Percentiles rank a stretch among this genome's conserved stretches.
These are phyloP conservation scores for Eriosoma lanigerum DNA, from an alignment of 1,140 invertebrate genomes.

Conservation along the genomic window DNA sequence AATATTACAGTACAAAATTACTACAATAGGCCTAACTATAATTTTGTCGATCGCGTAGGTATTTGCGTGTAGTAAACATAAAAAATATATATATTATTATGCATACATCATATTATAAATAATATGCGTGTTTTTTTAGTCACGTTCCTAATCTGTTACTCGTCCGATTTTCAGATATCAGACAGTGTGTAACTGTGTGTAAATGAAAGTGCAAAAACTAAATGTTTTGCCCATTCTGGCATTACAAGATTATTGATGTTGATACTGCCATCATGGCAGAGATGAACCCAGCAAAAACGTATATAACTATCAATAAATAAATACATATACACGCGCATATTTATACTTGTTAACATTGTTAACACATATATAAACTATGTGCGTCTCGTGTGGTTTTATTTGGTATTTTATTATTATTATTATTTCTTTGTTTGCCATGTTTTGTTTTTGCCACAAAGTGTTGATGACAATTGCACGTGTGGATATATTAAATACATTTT, in stretches of 20 bases:
- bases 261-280: constrained; percentile 7
- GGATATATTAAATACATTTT: constrained; percentile 45
- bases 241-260: constrained; percentile 28
- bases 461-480: constrained; percentile 50
- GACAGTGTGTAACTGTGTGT: constrained; percentile 34
- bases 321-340: constrained; percentile 21
- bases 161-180: constrained; percentile 49
- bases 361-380: constrained; percentile 42
- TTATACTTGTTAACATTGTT: constrained; percentile 46
- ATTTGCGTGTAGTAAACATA: neutral
- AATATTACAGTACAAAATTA: too few relatives aligned
- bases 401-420: constrained; percentile 36
- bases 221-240: neutral
- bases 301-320: constrained; percentile 14
- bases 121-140: constrained; percentile 1
- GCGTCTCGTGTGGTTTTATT: constrained; percentile 48
- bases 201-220: constrained; percentile 22
- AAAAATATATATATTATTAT: neutral
- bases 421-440: constrained; percentile 50
- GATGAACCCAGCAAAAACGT: constrained; percentile 33
- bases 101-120: neutral
- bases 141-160: constrained; percentile 45
- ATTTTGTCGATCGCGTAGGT: neutral
- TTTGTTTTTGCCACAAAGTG: constrained; percentile 52
- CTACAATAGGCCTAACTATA: neutral